Conservation (phyloP, 2,888 invertebrate species). For the Trichogramma evanescens region DNA sequence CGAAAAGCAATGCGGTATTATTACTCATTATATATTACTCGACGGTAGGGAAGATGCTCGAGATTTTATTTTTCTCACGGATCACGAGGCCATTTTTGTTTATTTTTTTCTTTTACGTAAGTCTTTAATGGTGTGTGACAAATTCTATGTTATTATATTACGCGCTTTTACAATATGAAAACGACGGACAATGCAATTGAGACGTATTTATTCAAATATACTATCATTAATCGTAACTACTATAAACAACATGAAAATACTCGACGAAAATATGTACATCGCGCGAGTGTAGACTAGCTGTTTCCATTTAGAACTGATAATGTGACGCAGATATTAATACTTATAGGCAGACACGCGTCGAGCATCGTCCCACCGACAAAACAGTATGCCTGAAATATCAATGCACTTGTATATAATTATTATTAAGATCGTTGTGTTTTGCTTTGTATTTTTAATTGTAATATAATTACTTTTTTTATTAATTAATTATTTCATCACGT, state of each 20-base stretch:
- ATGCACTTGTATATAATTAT: conserved; percentile 8
- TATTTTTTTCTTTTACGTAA: background rate
- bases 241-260: conserved; percentile 4
- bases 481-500: conserved; percentile 3
- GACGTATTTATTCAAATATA: background rate
- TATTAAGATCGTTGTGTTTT: conserved; percentile 23
- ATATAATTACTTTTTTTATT: background rate
- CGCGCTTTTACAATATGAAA: background rate
- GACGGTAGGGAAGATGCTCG: conserved; percentile 11
- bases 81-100: background rate
- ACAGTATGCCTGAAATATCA: conserved; percentile 6
- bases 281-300: background rate
- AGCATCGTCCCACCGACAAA: conserved; percentile 13
- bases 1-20: conserved; percentile 4
- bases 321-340: background rate
- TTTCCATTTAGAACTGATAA: background rate
- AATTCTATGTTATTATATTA: background rate
- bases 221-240: background rate
- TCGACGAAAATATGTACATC: conserved; percentile 1
- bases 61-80: background rate
- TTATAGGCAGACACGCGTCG: conserved; percentile 1
- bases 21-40: background rate
- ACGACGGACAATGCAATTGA: background rate
- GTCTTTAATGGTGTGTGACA: background rate
- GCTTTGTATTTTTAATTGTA: too few relatives aligned